Conservation (phyloP, 1,140 invertebrate genomes). For the Ceratosolen fusciceps region DNA sequence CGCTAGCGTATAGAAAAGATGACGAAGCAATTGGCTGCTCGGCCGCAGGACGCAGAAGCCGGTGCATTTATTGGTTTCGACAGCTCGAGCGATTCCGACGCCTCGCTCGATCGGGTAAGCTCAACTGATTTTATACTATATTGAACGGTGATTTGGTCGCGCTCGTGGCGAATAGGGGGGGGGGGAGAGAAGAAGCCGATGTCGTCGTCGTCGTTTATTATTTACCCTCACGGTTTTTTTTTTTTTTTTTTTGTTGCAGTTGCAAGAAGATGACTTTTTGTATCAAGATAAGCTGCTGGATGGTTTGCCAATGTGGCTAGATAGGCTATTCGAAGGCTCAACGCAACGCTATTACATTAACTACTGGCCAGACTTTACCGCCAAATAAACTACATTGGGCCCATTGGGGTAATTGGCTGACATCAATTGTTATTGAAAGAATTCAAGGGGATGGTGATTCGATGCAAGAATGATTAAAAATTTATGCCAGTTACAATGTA, state of each 20-base stretch:
- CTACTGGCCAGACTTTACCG: conserved; percentile 95
- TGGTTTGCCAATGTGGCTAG: conserved; percentile 95
- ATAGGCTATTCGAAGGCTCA: conserved; percentile 94
- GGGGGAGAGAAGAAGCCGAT: too few species aligned
- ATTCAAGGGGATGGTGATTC: neutral
- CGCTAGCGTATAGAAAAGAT: conserved; percentile 77
- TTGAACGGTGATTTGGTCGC: too few species aligned
- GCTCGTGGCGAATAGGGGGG: too few species aligned
- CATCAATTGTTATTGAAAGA: conserved; percentile 6
- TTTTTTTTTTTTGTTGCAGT: conserved; percentile 52
- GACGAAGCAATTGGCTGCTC: conserved; percentile 75
- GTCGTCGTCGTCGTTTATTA: too few species aligned
- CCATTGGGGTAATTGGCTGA: conserved; percentile 4
- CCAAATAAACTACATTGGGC: conserved; percentile 74
- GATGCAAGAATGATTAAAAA: conserved; percentile 26
- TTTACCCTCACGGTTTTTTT: neutral
- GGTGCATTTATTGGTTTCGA: conserved; percentile 87
- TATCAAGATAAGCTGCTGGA: conserved; percentile 87
- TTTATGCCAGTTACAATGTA: conserved; percentile 44
- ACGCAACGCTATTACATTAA: conserved; percentile 95
- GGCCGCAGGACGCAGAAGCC: conserved; percentile 77
- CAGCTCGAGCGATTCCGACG: conserved; percentile 78
- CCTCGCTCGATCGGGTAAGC: conserved; percentile 77
- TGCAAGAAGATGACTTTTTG: conserved; percentile 62
- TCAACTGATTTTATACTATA: neutral